Conservation (phyloP, 2,888 invertebrate genomes). For the Leptopilina myrica region DNA sequence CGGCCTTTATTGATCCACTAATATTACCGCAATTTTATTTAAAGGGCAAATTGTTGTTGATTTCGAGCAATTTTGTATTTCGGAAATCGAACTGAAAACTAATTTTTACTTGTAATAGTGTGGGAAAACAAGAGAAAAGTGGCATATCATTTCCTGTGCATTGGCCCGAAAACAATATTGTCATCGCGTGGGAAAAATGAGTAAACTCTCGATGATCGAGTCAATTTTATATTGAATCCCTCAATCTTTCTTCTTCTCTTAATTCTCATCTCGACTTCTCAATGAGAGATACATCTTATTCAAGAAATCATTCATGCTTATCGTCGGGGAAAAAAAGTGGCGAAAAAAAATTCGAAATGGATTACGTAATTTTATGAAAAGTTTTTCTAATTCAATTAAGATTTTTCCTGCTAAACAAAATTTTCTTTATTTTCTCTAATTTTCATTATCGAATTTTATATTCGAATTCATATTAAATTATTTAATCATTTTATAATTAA, state of each 20-base stretch:
- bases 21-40: background rate
- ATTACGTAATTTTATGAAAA: too few species aligned
- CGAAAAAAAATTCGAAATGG: background rate
- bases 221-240: constrained; percentile 31
- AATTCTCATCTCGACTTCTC: constrained; percentile 1
- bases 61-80: background rate
- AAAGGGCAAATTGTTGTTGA: background rate
- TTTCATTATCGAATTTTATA: background rate
- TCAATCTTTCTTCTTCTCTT: background rate
- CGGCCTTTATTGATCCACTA: background rate
- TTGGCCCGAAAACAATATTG: constrained; percentile 63
- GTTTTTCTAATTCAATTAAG: too few species aligned
- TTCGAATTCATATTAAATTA: too few species aligned
- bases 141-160: constrained; percentile 63
- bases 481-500: too few species aligned
- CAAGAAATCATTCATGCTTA: constrained; percentile 26
- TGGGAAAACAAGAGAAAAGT: constrained; percentile 39
- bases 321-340: background rate
- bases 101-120: background rate
- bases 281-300: constrained; percentile 10
- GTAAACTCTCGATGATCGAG: constrained; percentile 6
- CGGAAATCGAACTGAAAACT: constrained; percentile 6
- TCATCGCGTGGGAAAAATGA: constrained; percentile 71
- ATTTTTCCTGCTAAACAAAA: too few species aligned
- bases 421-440: background rate